Conservation (phyloP, 2,888 invertebrate species). For the Trissoscelio sp. region DNA sequence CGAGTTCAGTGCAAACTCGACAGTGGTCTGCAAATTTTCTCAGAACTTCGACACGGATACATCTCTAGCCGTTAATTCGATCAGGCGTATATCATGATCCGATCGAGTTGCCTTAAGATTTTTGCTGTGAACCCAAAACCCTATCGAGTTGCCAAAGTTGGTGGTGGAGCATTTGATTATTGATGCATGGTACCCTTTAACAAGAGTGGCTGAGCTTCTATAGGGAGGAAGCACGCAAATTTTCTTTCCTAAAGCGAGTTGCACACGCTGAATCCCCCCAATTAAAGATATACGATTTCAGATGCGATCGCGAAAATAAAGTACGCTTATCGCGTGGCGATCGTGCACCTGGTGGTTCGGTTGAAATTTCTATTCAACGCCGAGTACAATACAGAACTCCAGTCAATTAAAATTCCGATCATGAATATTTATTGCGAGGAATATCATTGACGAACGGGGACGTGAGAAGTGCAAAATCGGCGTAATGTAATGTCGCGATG, state of each 20-base stretch:
- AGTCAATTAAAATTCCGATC: constrained; percentile 62
- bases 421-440: constrained; percentile 62
- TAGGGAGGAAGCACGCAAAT: not conserved
- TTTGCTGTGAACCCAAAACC: constrained; percentile 19
- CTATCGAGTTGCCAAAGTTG: constrained; percentile 44
- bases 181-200: constrained; percentile 26
- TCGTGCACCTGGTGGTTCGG: constrained; percentile 38
- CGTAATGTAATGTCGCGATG: constrained; percentile 50
- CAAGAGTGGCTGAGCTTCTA: not conserved
- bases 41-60: constrained; percentile 18
- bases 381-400: constrained; percentile 41
- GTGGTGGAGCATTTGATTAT: constrained; percentile 44
- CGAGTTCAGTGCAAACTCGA: constrained; percentile 7
- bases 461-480: constrained; percentile 58
- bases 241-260: no score
- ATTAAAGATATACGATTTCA: constrained; percentile 46
- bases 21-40: constrained; percentile 21
- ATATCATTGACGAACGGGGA: constrained; percentile 54
- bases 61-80: constrained; percentile 39
- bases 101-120: constrained; percentile 34
- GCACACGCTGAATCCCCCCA: constrained; percentile 25
- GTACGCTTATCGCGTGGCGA: constrained; percentile 30
- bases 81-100: constrained; percentile 40
- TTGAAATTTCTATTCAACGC: constrained; percentile 44
- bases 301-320: constrained; percentile 35